Evolutionary conservation across 2,797 vertebrate genomes (phyloP), one percentile per base, ranked within the genome.

Genomic region (Parambassis ranga): DNA sequence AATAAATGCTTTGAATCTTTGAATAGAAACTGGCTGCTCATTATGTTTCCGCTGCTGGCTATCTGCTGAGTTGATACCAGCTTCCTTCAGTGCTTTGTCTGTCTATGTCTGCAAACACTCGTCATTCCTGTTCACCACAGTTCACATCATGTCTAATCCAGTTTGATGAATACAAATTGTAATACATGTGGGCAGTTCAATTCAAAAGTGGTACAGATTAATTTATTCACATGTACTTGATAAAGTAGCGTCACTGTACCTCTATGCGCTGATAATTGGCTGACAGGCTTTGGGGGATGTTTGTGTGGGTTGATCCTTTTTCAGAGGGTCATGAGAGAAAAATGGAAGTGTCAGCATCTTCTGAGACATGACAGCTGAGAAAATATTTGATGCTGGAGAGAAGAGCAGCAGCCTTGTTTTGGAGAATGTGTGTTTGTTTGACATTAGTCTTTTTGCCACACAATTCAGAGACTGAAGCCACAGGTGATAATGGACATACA

Each of bases 21-120:
- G n/a, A n/a, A n/a, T 23, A 20, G 32, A 23, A 47, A 19, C 22
- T 41, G 19, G 26, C 46, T 44, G 30, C 27, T 65, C 24, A 35
- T 39, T 36, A 55, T 47, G 46, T 36, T 46, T 66, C 43, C 33
- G 35, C 30, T 62, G 16, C 55, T 13, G 3, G 51, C 39, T 43
- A 47, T 27, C 2, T 35, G 28, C 46, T 49, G 18, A 46, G 66
- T 31, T 68, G 38, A 63, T 41, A 56, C 15, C 24, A 48, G 14
- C 16, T 49, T 20, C 4, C 36, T 56, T 43, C 23, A 56, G 27
- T 3, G 61, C 7, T 15, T 31, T 55, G 10, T 31, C 30, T 31
- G 23, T 36, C 22, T 37, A 16, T 62, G 22, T 39, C 8, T 27
- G 28, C 8, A 42, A 43, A 36, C 16, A 13, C 5, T 16, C 33